Evolutionary conservation across 2,797 vertebrate species (phyloP).

Genomic region (Hydrocynus forskahlii): DNA sequence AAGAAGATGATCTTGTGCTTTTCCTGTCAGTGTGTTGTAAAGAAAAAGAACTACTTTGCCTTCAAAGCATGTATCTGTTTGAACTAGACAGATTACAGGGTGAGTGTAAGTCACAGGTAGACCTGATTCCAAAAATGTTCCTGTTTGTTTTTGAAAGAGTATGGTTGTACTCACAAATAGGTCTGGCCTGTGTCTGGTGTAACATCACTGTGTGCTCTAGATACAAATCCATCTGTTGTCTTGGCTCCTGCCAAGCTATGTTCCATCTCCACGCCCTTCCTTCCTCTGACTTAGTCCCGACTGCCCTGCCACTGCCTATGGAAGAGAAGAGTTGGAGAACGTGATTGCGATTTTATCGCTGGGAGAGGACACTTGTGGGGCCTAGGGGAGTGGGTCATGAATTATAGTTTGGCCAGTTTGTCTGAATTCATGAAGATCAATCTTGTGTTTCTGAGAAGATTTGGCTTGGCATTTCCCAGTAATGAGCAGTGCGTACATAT

Average conservation of each 20-base stretch:
- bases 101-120: neutral
- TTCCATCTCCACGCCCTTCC: conserved; percentile 10
- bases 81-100: neutral
- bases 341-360: neutral
- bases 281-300: neutral
- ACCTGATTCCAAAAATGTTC: conserved; percentile 1
- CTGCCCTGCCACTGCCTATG: conserved; percentile 1
- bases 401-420: neutral
- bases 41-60: neutral
- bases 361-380: neutral
- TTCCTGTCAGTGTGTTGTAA: conserved; percentile 16
- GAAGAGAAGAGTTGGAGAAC: neutral
- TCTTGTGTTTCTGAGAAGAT: neutral
- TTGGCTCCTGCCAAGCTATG: neutral
- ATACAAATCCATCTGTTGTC: conserved; percentile 35
- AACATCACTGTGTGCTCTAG: conserved; percentile 28
- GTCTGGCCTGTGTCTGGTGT: conserved; percentile 25
- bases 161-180: conserved; percentile 20
- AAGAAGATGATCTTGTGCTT: conserved; percentile 13
- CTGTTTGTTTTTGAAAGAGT: conserved; percentile 27
- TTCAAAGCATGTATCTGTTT: neutral
- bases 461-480: neutral
- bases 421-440: neutral
- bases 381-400: neutral
- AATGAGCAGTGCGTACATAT: neutral